Base-by-base conservation (phyloP, 2,113 vertebrate genomes). In the Hemiprocne comata region DNA sequence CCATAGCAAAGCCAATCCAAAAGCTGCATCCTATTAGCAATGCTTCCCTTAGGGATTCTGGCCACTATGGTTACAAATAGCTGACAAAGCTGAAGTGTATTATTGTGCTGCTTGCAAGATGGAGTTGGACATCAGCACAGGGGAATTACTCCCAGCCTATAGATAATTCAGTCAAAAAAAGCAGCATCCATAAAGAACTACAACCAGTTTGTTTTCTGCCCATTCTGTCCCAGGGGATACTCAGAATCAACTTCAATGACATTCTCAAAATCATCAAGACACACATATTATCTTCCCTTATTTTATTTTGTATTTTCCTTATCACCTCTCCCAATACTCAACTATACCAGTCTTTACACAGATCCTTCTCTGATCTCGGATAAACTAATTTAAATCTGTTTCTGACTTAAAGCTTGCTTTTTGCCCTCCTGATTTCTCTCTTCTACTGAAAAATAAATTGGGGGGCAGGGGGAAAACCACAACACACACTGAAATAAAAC, bases 71-170 rank as follows among this genome's bases (percentile, higher is more conserved):
- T 87, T 61, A 91, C 61, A 91, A 81, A 87, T 9, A 91, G 44
- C 58, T 93, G 78, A 93, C 76, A 87, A 85, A 94, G 81, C 55
- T 95, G 51, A 94, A 86, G 25, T 46, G 15, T 55, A 34, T 87
- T 91, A 79, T 9, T 79, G 54, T 38, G 54, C 40, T 82, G 34
- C 85, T 81, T 87, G 62, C 72, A 85, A 46, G 38, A 81, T 40
- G 23, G 58, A 79, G 34, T 82, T 62, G 48, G 78, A 72, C 31
- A 62, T 71, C 70, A 75, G 38, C 57, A 69, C 10, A 51, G 7
- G 26, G 33, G 38, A 94, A 86, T 91, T 89, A 87, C 44, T 89
- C 50, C 38, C 58, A 53, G 57, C 25, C 70, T 72, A 48, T 13
- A 66, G 29, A 62, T 38, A 87, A 85, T 54, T 89, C 66, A 46